phyloP scores from a whole-genome alignment of 1,140 invertebrate genomes.

The Lepidurus arcticus region DNA sequence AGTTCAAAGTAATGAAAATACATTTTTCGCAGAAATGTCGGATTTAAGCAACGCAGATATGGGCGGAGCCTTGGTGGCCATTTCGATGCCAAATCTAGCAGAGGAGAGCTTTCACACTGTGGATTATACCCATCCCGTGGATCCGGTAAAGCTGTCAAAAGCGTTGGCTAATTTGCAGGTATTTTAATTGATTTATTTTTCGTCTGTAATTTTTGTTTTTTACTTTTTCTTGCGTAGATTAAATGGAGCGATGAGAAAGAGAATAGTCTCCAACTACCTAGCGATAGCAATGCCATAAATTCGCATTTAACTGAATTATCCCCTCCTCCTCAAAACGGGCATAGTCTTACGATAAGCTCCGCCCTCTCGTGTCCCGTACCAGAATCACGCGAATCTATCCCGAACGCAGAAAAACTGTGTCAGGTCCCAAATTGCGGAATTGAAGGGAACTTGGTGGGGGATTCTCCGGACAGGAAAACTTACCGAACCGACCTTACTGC shows the following conservation, averaged over 20 bases:
- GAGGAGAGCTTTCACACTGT: background rate
- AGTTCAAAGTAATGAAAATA: no score
- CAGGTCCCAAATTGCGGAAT: background rate
- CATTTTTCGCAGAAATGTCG: background rate
- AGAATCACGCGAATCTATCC: no score
- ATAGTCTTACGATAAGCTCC: background rate
- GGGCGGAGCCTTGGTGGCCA: background rate
- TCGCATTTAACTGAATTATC: background rate
- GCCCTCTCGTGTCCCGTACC: background rate
- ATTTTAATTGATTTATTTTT: conserved; percentile 3
- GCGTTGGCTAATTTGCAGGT: conserved; percentile 50
- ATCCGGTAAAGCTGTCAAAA: conserved; percentile 48
- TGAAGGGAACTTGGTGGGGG: background rate
- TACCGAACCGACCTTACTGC: background rate
- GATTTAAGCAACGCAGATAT: background rate
- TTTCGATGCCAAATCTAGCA: background rate
- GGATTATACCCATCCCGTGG: conserved; percentile 45
- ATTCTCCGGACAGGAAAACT: background rate
- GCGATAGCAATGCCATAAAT: background rate
- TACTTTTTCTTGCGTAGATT: background rate
- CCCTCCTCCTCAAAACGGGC: background rate
- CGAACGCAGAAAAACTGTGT: background rate
- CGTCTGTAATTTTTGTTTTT: background rate
- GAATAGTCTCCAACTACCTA: background rate
- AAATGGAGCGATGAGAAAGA: background rate